Evolutionary conservation across 2,888 invertebrate genomes (phyloP), one percentile per base, ranked within the genome.

Genomic region (Clanis bilineata): DNA sequence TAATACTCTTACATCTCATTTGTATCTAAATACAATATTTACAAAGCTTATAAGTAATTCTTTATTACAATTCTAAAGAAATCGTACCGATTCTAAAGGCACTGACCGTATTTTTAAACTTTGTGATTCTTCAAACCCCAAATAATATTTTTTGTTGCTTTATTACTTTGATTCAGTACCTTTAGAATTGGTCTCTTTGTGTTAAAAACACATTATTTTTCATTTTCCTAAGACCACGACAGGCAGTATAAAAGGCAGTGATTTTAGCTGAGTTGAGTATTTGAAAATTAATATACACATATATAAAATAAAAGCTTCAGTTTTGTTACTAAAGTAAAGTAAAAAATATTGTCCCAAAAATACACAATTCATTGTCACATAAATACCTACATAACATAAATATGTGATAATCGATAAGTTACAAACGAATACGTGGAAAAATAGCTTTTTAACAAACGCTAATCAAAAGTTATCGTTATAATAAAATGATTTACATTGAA

Each of bases 1-100:
- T 90, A 86, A 85, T 90, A 86, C 83, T 85, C 86, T 87, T 86
- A 91, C 83, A 87, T 85, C 80, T 80, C 78, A 64, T 77, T 87
- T 88, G 84, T 86, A 86, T 85, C 88, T 90, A 90, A 85, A 85
- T 90, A 90, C 88, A 90, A 87, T 92, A 92, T 92, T 90, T 92
- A 92, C 91, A 92, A 36, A 85, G 76, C 86, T 89, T 89, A 88
- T 67, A 80, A 36, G 51, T 59, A 59, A 56, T 47, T 41, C 7
- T 7, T 41, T 23, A 58, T 57, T 44, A 45, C 47, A 58, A 56
- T 56, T 43, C n/a, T n/a, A n/a, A 55, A 55, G 32, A 57, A 67
- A 69, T 70, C 1, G 15, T 28, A 9, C 51, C 51, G 51, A 51
- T 51, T 51, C 18, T 32, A 51, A 51, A 51, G 18, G 15, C 18